Conservation (phyloP, 2,888 invertebrate species). For the Silvanus unidentatus region DNA sequence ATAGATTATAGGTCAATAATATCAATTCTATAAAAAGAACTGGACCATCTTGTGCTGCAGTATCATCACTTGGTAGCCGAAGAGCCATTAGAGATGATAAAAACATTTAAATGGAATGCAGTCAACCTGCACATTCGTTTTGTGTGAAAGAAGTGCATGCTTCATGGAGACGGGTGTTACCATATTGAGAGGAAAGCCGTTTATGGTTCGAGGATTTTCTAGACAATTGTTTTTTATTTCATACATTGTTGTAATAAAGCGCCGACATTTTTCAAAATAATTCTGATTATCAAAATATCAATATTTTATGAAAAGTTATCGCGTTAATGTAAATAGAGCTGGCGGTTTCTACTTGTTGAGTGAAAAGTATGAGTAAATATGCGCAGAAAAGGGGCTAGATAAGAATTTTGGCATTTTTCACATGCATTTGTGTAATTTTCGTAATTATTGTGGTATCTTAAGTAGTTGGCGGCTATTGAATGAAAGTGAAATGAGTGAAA, state of each 20-base stretch:
- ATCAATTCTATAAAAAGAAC: not conserved
- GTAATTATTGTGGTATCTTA: conserved; percentile 5
- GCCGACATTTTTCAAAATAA: too few relatives aligned
- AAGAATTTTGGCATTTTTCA: too few relatives aligned
- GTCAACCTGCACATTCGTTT: conserved; percentile 25
- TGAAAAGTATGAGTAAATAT: too few relatives aligned
- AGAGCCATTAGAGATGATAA: too few relatives aligned
- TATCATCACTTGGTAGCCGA: too few relatives aligned
- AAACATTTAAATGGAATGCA: conserved; percentile 21
- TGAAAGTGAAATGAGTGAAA: conserved; percentile 46
- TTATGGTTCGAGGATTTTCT: conserved; percentile 17
- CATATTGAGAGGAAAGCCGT: conserved; percentile 19
- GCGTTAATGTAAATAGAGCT: too few relatives aligned
- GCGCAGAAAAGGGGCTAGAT: too few relatives aligned
- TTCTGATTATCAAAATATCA: too few relatives aligned
- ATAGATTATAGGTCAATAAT: conserved; percentile 2
- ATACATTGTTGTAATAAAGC: not conserved
- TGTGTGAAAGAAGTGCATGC: not conserved
- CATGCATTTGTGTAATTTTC: not conserved
- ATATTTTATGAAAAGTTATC: too few relatives aligned
- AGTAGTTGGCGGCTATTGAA: conserved; percentile 31
- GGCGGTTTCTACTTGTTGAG: too few relatives aligned
- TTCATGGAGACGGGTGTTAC: conserved; percentile 15
- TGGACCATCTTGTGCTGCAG: not conserved
- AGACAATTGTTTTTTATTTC: not conserved